phyloP scores from a whole-genome alignment of 2,888 invertebrate genomes.

The Macrosoma leucophasiata region DNA sequence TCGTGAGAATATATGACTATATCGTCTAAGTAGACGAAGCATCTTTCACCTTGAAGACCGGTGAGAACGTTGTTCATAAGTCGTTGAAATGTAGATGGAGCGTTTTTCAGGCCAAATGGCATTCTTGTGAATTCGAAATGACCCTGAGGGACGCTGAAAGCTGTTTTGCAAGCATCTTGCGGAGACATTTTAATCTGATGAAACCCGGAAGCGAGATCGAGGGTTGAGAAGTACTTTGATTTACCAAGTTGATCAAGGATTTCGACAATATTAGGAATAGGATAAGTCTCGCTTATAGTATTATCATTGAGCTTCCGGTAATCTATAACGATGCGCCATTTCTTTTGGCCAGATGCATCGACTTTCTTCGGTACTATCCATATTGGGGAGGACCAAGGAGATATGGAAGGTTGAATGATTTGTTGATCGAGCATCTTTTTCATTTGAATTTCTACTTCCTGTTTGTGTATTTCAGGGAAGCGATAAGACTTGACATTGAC shows the following conservation, averaged over 20 bases:
- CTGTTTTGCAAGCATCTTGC: constrained; percentile 16
- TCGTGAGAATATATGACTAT: constrained; percentile 14
- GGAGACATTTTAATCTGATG: constrained; percentile 15
- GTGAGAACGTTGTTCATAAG: constrained; percentile 14
- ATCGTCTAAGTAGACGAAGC: constrained; percentile 18
- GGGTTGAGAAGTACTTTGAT: constrained; percentile 15
- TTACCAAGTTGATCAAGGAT: constrained; percentile 23
- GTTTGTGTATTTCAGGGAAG: constrained; percentile 22
- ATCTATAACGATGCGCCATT: constrained; percentile 14
- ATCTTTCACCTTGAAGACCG: constrained; percentile 14
- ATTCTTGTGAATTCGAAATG: constrained; percentile 14
- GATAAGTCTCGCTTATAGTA: constrained; percentile 10
- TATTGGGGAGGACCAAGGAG: constrained; percentile 20
- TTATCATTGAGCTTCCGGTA: constrained; percentile 14
- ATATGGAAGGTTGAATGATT: constrained; percentile 23
- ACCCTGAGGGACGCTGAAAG: constrained; percentile 16
- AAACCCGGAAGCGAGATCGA: constrained; percentile 19
- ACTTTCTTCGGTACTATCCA: constrained; percentile 10
- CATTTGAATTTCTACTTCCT: constrained; percentile 23
- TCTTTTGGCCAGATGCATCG: constrained; percentile 6
- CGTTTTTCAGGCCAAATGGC: constrained; percentile 15
- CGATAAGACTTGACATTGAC: constrained; percentile 21
- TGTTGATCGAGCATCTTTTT: constrained; percentile 10
- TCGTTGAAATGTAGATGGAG: constrained; percentile 15
- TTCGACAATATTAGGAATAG: constrained; percentile 21